A percentile compares a stretch with the other conserved stretches of the same genome.
Evolutionary conservation across 2,797 vertebrate species (phyloP).

Genomic region (Trichosurus vulpecula): DNA sequence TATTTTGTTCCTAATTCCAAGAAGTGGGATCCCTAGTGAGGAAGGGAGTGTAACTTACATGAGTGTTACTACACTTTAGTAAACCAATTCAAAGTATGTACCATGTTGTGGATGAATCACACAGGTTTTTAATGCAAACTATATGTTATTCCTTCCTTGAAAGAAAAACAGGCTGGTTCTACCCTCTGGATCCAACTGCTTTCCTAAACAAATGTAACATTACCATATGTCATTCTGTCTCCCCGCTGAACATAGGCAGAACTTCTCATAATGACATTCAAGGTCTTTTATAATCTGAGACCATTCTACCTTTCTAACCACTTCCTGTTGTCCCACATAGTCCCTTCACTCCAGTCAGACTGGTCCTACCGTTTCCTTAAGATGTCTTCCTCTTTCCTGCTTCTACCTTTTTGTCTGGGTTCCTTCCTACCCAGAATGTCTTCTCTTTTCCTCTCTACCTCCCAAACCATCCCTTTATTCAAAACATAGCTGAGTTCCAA

Average conservation of each 20-base stretch:
- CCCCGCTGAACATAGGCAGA: background rate
- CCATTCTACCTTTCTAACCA: background rate
- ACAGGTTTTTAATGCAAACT: background rate
- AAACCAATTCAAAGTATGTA: slow-evolving; percentile 48
- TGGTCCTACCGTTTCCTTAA: background rate
- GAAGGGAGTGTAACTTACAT: background rate
- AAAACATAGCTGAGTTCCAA: background rate
- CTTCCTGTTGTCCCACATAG: background rate
- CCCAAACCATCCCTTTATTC: background rate
- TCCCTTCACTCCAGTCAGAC: background rate
- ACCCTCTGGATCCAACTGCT: background rate
- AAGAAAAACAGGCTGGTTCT: background rate
- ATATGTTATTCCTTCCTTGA: background rate
- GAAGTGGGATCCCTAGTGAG: background rate
- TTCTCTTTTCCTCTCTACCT: background rate
- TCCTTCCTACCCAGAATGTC: background rate
- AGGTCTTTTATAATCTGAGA: background rate
- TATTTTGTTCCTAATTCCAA: background rate
- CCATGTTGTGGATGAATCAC: background rate
- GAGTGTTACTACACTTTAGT: slow-evolving; percentile 10
- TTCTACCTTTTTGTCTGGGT: background rate
- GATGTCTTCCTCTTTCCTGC: background rate
- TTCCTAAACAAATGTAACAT: background rate
- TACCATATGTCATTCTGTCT: background rate
- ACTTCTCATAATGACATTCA: background rate